phyloP scores from a whole-genome alignment of 2,113 vertebrate species.

The Epinephelus lanceolatus region DNA sequence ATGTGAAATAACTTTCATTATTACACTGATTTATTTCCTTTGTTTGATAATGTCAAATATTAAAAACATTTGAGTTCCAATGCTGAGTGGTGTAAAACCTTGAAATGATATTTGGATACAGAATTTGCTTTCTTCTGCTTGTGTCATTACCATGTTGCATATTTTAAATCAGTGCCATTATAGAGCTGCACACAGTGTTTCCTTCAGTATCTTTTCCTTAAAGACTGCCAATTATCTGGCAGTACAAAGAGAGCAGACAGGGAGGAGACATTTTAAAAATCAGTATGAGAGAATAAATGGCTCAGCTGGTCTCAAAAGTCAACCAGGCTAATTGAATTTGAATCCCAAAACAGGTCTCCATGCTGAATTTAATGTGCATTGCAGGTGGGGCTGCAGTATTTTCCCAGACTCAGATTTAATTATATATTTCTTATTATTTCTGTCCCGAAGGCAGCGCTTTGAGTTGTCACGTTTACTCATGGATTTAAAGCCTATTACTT shows the following conservation, averaged over 20 bases:
- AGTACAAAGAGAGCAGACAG: conserved; percentile 10
- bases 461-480: conserved; percentile 1
- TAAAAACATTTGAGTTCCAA: too few relatives aligned
- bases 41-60: too few relatives aligned
- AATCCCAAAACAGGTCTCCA: conserved; percentile 23
- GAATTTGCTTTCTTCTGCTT: background rate
- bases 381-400: conserved; percentile 18
- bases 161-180: conserved; percentile 7
- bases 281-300: conserved; percentile 8
- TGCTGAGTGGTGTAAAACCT: too few relatives aligned
- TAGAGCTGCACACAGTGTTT: background rate
- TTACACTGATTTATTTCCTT: too few relatives aligned
- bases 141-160: conserved; percentile 2
- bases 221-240: conserved; percentile 8
- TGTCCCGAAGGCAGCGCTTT: background rate
- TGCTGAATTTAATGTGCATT: conserved; percentile 16
- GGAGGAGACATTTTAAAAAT: conserved; percentile 3
- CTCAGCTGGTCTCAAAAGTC: conserved; percentile 30
- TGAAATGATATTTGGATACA: too few relatives aligned
- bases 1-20: too few relatives aligned
- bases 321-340: conserved; percentile 44
- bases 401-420: background rate
- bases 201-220: background rate
- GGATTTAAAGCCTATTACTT: conserved; percentile 39
- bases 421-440: background rate